Evolutionary conservation across 2,113 vertebrate genomes (phyloP).

Genomic region (Bostrychus sinensis): DNA sequence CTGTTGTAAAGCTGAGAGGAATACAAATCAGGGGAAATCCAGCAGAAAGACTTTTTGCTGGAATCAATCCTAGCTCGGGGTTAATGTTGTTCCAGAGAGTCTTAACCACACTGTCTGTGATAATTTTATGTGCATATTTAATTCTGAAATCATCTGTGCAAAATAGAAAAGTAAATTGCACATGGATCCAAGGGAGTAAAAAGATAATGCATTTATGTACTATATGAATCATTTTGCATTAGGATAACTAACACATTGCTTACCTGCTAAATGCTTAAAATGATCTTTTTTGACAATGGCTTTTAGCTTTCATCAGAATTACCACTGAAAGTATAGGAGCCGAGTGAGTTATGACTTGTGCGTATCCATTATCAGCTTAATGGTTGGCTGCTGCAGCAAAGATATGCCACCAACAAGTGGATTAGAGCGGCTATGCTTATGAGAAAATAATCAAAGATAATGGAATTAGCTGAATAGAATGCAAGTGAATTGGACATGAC

Average conservation of each 20-base stretch:
- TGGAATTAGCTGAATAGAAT: conserved; percentile 60
- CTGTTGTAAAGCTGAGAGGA: conserved; percentile 63
- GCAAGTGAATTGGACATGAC: conserved; percentile 48
- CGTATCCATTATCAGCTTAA: conserved; percentile 48
- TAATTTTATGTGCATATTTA: conserved; percentile 62
- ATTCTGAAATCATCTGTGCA: conserved; percentile 36
- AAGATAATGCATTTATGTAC: conserved; percentile 20
- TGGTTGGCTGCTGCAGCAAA: conserved; percentile 50
- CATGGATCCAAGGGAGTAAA: background rate
- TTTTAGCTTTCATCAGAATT: conserved; percentile 18
- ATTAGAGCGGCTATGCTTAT: conserved; percentile 62
- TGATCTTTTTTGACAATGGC: conserved; percentile 13
- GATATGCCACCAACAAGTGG: conserved; percentile 67
- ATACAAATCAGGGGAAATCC: conserved; percentile 66
- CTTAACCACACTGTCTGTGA: conserved; percentile 51
- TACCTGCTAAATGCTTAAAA: conserved; percentile 17
- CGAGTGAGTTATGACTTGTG: conserved; percentile 23
- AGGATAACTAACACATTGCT: conserved; percentile 9
- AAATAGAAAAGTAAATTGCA: conserved; percentile 23
- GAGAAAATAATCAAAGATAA: conserved; percentile 68
- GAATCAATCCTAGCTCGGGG: conserved; percentile 65
- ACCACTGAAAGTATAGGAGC: conserved; percentile 18
- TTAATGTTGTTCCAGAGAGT: conserved; percentile 61
- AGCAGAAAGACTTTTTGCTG: conserved; percentile 56
- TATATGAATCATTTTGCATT: background rate